Evolutionary conservation across 2,797 vertebrate genomes (phyloP), one percentile per base, ranked within the genome.

Genomic region (Morelia viridis): DNA sequence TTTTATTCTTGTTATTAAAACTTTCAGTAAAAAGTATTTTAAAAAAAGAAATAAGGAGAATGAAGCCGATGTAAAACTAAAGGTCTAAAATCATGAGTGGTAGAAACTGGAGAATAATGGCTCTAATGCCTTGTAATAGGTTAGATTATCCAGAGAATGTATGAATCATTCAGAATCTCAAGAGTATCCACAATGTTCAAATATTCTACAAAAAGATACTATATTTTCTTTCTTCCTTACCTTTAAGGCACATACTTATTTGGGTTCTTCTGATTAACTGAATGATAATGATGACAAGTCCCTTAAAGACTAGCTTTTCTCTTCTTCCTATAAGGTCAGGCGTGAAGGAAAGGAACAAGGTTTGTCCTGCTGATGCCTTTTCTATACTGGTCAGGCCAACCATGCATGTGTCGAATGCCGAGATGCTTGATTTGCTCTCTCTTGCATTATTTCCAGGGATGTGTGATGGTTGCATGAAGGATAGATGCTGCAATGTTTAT

Each of bases 401-500:
- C 22, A 58, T 1, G 2, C 26, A 60, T 35, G 24, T 92, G 80
- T 35, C 24, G 89, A 53, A 26, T 46, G 0, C 46, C 68, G 12
- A 93, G 28, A 4, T 12, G 56, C 89, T 92, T 57, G 28, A 56
- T n/a, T 28, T 3, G 11, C 19, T 4, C 0, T 0, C 0, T 64
- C 53, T 89, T 92, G 64, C 62, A 17, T 9, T 0, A 60, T 89
- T 93, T 90, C 35, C 17, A 57, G 80, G 80, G 31, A 19, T 50
- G 85, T 58, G 60, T 0, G 1, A 58, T 64, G 71, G 53, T 0
- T 87, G 0, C 56, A 62, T 19, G 19, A 92, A 68, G 0, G 0
- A 93, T 94, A 94, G 94, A 93, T 95, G 93, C 68, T 86, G 80
- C 87, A 91, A 57, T 92, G 89, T 94, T 94, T 93, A 93, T 87